These are phyloP conservation scores for Halictus ligatus DNA, from an alignment of 2,888 invertebrate species.

Conservation along the genomic window DNA sequence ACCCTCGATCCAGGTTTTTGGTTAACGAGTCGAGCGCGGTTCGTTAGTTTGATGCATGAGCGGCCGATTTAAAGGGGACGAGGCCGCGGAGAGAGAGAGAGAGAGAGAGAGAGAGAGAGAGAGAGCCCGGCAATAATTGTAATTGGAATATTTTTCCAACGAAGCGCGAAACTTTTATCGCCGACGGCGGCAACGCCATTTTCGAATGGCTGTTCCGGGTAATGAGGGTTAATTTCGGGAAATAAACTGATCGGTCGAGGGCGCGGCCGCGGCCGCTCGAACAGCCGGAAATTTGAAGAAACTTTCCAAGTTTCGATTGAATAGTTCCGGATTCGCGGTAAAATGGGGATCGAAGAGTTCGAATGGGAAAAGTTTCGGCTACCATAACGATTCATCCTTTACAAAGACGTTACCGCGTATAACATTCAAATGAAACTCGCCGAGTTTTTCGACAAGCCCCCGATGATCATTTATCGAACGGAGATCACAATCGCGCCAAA, in stretches of 20 bases:
- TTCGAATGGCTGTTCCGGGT: conserved; percentile 3
- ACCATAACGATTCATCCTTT: conserved; percentile 3
- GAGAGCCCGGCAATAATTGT: conserved; percentile 32
- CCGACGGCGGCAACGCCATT: neutral
- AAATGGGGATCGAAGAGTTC: conserved; percentile 2
- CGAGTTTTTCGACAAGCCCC: neutral
- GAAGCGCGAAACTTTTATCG: conserved; percentile 14
- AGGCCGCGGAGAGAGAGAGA: neutral
- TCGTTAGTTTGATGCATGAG: conserved; percentile 47
- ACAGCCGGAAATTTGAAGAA: conserved; percentile 3
- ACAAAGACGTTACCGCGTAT: neutral
- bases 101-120: no score
- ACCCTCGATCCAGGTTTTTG: neutral
- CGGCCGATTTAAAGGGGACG: conserved; percentile 41
- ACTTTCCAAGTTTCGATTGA: conserved; percentile 22
- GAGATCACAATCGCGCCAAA: neutral
- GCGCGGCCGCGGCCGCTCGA: neutral
- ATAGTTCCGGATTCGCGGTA: conserved; percentile 12
- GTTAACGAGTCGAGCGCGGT: conserved; percentile 45
- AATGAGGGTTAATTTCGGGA: conserved; percentile 23
- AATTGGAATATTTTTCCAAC: conserved; percentile 43
- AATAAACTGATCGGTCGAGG: conserved; percentile 12
- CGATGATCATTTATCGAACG: neutral
- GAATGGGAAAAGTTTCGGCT: conserved; percentile 1
- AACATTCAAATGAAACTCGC: neutral